A percentile compares a stretch with the other conserved stretches of the same genome.
These are phyloP conservation scores for Melanotaenia parkinsoni DNA, from an alignment of 2,797 vertebrate genomes.

Conservation along the genomic window DNA sequence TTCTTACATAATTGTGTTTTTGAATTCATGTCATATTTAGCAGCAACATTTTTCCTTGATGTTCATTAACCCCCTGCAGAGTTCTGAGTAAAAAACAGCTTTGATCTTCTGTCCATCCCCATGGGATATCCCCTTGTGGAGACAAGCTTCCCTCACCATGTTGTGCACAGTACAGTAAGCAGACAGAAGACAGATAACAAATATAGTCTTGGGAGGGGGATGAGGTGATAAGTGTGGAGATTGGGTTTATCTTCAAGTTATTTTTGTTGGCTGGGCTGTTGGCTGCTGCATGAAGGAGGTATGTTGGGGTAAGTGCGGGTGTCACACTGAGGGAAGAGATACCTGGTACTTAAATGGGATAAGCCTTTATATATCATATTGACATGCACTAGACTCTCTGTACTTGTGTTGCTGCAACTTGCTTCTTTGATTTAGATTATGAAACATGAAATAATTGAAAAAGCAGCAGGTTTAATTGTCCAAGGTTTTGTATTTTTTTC, in stretches of 20 bases:
- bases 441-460: neutral
- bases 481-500: neutral
- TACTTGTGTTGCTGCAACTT: neutral
- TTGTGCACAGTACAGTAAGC: slow-evolving; percentile 67
- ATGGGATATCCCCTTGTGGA: slow-evolving; percentile 57
- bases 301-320: slow-evolving; percentile 1
- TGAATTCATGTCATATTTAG: slow-evolving; percentile 16
- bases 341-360: slow-evolving; percentile 25
- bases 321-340: slow-evolving; percentile 25
- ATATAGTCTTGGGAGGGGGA: slow-evolving; percentile 62
- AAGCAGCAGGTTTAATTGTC: neutral
- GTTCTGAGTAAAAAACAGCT: slow-evolving; percentile 23
- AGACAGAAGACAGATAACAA: slow-evolving; percentile 64
- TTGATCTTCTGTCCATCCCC: slow-evolving; percentile 36
- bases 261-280: slow-evolving; percentile 77
- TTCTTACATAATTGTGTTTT: slow-evolving; percentile 28
- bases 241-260: slow-evolving; percentile 88
- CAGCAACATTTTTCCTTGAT: slow-evolving; percentile 8
- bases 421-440: neutral
- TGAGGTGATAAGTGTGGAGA: slow-evolving; percentile 81
- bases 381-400: neutral
- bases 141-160: slow-evolving; percentile 39
- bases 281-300: slow-evolving; percentile 25
- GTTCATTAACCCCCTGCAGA: slow-evolving; percentile 18
- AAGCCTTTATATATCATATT: neutral